Percentiles rank a stretch among this genome's conserved stretches.
These are phyloP conservation scores for Amniataba percoides DNA, from an alignment of 2,797 vertebrate species.

Conservation along the genomic window DNA sequence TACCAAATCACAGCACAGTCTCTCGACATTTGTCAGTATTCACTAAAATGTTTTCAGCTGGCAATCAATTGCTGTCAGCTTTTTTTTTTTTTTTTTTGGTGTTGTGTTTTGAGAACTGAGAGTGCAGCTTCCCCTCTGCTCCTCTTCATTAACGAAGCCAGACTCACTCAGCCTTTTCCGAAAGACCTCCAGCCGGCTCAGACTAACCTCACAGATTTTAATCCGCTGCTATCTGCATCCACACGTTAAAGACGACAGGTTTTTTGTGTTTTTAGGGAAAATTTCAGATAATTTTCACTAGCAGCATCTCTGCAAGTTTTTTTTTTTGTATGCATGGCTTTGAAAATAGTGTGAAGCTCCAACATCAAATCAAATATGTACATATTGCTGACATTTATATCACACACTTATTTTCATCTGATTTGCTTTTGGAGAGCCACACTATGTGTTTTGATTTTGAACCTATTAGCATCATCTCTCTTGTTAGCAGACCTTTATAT, in stretches of 20 bases:
- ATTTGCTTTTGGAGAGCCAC: conserved; percentile 66
- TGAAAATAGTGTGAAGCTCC: conserved; percentile 66
- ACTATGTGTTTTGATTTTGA: conserved; percentile 55
- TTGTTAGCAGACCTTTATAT: conserved; percentile 58
- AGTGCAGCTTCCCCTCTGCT: conserved; percentile 35
- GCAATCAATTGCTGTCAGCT: background rate
- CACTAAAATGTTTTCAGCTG: background rate
- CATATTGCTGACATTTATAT: background rate
- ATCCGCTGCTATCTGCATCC: conserved; percentile 35
- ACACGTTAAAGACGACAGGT: conserved; percentile 10
- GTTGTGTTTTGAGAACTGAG: conserved; percentile 54
- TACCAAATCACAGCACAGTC: conserved; percentile 43
- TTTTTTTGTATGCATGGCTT: conserved; percentile 71
- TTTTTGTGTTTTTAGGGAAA: background rate
- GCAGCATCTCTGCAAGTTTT: conserved; percentile 44
- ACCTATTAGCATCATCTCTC: conserved; percentile 72
- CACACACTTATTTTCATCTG: conserved; percentile 39
- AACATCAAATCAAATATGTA: conserved; percentile 65
- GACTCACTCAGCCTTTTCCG: conserved; percentile 50
- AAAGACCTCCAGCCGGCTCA: conserved; percentile 47
- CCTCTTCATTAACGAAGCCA: conserved; percentile 61
- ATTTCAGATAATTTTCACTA: conserved; percentile 20
- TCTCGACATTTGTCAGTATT: conserved; percentile 1
- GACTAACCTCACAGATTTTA: conserved; percentile 15
- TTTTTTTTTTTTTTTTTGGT: conserved; percentile 10